Evolutionary conservation across 2,113 vertebrate species (phyloP), one percentile per base, ranked within the genome.

Genomic region (Rhodinocichla rosea): DNA sequence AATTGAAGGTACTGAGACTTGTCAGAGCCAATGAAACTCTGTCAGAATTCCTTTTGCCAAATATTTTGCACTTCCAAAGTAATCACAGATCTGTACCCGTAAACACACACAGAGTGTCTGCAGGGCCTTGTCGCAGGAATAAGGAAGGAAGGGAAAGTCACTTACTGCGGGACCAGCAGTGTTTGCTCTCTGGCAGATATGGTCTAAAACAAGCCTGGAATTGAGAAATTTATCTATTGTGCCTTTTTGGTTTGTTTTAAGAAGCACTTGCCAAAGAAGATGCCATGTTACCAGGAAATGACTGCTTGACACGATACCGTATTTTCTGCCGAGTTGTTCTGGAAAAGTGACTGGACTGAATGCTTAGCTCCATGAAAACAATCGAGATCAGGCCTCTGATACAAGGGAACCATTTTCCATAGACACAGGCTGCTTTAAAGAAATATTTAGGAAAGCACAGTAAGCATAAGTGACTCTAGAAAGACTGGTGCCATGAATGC

Each of bases 241-340:
- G 40, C 45, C 10, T 53, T 69, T 75, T 83, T 83, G 78, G 60
- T 94, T 96, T 94, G 87, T 89, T 89, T 95, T 90, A 86, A 82
- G 79, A 74, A 87, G 55, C 33, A 75, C 91, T 91, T 91, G 83
- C 89, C 94, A 85, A 73, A 80, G 85, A 96, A 94, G 95, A 95
- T 95, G 93, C 93, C 79, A 89, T 1, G 0, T 92, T 90, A 94
- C 55, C 57, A 94, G 94, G 94, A 96, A 95, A 86, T 33, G 28
- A 33, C 52, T 95, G 84, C 62, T 79, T 35, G 67, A 82, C 1
- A 4, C 2, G 24, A 80, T 81, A 92, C 26, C 2, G 0, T 64
- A 35, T 59, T 87, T 95, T 87, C 52, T 85, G 55, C 42, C 0
- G 24, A 16, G 20, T 50, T 89, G 12, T 13, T 90, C 60, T 74